Base-by-base conservation (phyloP, 1,140 invertebrate species). In the Temnothorax nylanderi region DNA sequence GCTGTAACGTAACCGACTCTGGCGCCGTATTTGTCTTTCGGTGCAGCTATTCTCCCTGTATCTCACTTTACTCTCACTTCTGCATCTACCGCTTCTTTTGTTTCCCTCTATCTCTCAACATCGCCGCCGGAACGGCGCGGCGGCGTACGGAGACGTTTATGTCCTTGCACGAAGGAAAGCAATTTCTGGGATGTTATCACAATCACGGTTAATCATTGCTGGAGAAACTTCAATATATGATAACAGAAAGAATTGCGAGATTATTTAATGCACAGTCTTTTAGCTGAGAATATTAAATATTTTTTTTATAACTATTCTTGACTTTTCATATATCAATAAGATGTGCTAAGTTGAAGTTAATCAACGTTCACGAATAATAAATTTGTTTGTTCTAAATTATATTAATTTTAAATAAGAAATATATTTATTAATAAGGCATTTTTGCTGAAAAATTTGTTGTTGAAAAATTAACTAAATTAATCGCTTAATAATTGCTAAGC, bases 1-100 rank as follows among this genome's bases (percentile, higher is more conserved):
- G 82, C 77, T 89, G 87, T 86, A 88, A 81, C 87, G 82, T 86
- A 82, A 77, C 86, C 74, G 69, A 82, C 47, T 76, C 87, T 74
- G 64, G 75, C 64, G 72, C 56, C 71, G 49, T 88, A 89, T 89
- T 89, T 87, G 78, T 87, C 85, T 87, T 86, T 67, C 47, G 44
- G 56, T 49, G 60, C 74, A 85, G 67, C 78, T 69, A 62, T 89
- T 75, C 76, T 69, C 49, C 41, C 41, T 5, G 26, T 58, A n/a
- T 71, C 67, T 74, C 54, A 51, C 60, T 37, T 67, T 62, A 44
- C 56, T 16, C 71, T 58, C 18, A 21, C 44, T 69, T 64, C 37
- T 67, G n/a, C 37, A 32, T 54, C 44, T 49, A 69, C 41, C 62
- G 44, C 21, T 37, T 75, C 34, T 84, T 60, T 75, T 60, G 64